These are phyloP conservation scores for Calypte anna DNA, from an alignment of 2,113 vertebrate species.

Conservation along the genomic window DNA sequence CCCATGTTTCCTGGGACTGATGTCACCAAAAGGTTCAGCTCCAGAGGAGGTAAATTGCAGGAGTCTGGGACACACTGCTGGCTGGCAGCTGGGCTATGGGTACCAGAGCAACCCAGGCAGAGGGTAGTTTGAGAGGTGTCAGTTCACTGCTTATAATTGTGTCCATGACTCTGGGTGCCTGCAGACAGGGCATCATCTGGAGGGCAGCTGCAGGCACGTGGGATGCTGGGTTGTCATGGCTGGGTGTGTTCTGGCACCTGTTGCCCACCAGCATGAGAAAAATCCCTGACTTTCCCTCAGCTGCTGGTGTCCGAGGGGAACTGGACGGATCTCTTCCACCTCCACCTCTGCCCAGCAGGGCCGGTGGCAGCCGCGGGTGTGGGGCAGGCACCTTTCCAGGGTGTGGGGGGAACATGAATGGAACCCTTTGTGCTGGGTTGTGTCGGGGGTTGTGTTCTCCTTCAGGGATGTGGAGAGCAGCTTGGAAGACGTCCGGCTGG, in stretches of 20 bases:
- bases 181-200: accelerated
- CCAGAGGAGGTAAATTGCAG: accelerated
- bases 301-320: background rate
- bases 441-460: accelerated
- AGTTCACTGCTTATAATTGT: accelerated
- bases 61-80: background rate
- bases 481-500: background rate
- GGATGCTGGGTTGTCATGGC: accelerated
- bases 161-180: accelerated
- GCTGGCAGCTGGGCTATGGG: background rate
- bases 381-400: accelerated
- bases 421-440: background rate
- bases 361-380: accelerated
- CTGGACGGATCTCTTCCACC: background rate
- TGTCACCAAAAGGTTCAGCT: accelerated
- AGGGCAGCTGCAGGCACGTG: background rate
- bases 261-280: background rate
- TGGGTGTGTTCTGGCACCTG: background rate
- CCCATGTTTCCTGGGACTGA: background rate
- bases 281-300: accelerated
- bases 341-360: accelerated
- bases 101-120: accelerated
- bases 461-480: accelerated
- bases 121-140: background rate
- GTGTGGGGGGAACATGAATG: background rate